Conservation (phyloP, 2,888 invertebrate species). For the Eulithis testata region DNA sequence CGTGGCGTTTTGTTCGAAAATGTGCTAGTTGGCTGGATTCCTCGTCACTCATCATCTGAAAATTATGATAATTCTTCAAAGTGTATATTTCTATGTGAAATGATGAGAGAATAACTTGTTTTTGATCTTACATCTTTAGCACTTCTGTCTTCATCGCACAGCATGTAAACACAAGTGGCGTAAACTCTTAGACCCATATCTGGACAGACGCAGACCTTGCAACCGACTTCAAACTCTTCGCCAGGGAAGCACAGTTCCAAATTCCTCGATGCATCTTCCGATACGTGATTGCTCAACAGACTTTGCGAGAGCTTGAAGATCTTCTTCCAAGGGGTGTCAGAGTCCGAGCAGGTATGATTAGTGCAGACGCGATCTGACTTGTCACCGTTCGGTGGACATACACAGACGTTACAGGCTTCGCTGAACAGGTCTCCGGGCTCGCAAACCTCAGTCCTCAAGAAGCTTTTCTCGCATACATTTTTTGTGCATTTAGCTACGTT, state of each 20-base stretch:
- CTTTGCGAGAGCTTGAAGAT: conserved; percentile 62
- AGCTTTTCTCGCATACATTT: conserved; percentile 67
- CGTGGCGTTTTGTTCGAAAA: conserved; percentile 37
- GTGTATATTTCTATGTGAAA: no score
- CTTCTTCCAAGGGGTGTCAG: conserved; percentile 58
- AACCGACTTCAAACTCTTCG: conserved; percentile 69
- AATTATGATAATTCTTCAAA: no score
- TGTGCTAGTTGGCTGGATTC: conserved; percentile 9
- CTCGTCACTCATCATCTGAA: conserved; percentile 11
- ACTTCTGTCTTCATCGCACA: conserved; percentile 51
- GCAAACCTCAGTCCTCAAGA: conserved; percentile 63
- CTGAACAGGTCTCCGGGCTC: conserved; percentile 69
- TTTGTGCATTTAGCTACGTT: conserved; percentile 76
- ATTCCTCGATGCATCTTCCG: conserved; percentile 51
- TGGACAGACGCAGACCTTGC: conserved; percentile 74
- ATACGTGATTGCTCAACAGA: conserved; percentile 50
- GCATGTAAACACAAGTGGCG: conserved; percentile 61
- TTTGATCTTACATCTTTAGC: conserved; percentile 24
- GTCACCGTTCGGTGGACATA: conserved; percentile 71
- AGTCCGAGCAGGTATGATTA: conserved; percentile 59
- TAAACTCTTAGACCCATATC: conserved; percentile 70
- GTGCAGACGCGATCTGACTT: conserved; percentile 68
- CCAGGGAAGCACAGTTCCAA: conserved; percentile 74
- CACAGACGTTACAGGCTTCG: conserved; percentile 74
- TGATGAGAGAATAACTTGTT: background rate